A percentile compares a stretch with the other conserved stretches of the same genome.
phyloP scores from a whole-genome alignment of 2,888 invertebrate species.

The Morinoia aosen region DNA sequence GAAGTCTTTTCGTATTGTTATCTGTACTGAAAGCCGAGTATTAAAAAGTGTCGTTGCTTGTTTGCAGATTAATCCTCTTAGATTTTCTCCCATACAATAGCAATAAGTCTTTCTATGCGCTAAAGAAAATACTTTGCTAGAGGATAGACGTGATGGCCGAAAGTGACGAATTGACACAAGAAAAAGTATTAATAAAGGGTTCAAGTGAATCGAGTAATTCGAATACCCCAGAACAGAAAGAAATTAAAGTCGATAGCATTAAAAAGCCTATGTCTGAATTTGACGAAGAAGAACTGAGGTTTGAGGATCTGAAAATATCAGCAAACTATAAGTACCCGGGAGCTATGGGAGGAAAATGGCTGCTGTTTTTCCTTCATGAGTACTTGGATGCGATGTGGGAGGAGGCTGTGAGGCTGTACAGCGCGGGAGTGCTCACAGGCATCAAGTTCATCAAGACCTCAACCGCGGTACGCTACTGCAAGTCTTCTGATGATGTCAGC shows the following conservation, averaged over 20 bases:
- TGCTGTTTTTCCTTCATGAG: conserved; percentile 29
- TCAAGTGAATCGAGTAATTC: neutral
- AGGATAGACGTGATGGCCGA: neutral
- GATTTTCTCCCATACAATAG: neutral
- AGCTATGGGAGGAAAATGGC: conserved; percentile 3
- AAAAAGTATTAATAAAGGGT: neutral
- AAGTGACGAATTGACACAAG: neutral
- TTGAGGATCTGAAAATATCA: neutral
- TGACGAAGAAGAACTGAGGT: neutral
- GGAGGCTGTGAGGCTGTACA: conserved; percentile 11
- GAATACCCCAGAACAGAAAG: neutral
- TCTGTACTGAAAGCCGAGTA: neutral
- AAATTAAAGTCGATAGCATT: neutral
- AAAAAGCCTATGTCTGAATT: conserved; percentile 27
- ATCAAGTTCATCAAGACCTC: neutral
- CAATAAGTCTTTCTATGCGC: neutral
- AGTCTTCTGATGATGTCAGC: neutral
- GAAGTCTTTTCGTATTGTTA: neutral
- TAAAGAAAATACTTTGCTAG: neutral
- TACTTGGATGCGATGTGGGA: conserved; percentile 32
- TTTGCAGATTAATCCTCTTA: neutral
- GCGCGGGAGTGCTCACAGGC: conserved; percentile 12
- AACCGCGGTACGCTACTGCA: neutral
- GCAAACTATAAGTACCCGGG: neutral
- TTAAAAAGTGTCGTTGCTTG: neutral